Evolutionary conservation across 1,140 invertebrate species (phyloP), one percentile per base, ranked within the genome.

Genomic region (Formica exsecta): DNA sequence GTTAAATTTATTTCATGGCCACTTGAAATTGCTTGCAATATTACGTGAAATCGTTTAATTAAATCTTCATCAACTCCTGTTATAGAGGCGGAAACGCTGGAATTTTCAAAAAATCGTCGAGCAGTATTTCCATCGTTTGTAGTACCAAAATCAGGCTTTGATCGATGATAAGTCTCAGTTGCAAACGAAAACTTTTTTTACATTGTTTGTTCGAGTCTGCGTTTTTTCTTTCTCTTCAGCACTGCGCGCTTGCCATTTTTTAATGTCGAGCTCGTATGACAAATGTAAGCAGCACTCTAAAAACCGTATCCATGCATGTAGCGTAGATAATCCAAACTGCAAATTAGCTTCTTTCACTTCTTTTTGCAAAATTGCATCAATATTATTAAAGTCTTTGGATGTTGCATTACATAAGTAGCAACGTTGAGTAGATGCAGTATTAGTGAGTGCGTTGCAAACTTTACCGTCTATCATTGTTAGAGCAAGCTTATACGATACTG

Each of bases 381-480:
- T 83, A 59, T 93, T 88, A 75, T 95, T 95, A 73, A 95, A 94
- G 19, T 93, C 80, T 92, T 93, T 95, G 1, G 92, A 93, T 59
- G 92, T 80, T 25, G 51, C 11, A 3, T 41, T 0, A 25, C 51
- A 80, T 5, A 80, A 36, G 8, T 79, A 79, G 3, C 76, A 79
- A 32, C 29, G 41, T 51, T 66, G 64, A 68, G 41, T 68, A 9
- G 64, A 68, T 59, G 29, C 1, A 36, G 19, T 79, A 22, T 8
- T 3, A 0, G 32, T 77, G 0, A 79, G 1, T 16, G 62, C 25
- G 2, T 66, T 66, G 2, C 75, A 79, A 32, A 65, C 25, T 59
- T 66, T 68, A 25, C 32, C 36, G 25, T 80, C 36, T 16, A 68
- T 41, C 77, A 80, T 68, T 19, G 64, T 79, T 16, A 51, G 3